These are phyloP conservation scores for Bufo bufo DNA, from an alignment of 2,113 vertebrate species.

Conservation along the genomic window DNA sequence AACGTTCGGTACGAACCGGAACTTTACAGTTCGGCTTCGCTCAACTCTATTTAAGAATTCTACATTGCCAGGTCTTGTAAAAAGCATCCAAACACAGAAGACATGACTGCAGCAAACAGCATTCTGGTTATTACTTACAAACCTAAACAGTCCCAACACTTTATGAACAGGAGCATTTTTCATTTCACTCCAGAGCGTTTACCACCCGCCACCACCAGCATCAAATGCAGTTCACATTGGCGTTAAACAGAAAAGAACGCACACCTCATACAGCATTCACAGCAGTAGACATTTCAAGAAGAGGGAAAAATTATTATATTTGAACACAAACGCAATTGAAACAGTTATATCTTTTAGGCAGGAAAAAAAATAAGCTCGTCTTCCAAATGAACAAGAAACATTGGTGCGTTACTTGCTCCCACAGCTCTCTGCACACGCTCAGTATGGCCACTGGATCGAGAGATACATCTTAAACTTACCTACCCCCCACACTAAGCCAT, in stretches of 20 bases:
- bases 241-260: constrained; percentile 84
- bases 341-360: constrained; percentile 66
- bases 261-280: constrained; percentile 96
- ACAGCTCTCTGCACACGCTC: constrained; percentile 93
- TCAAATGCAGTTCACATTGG: constrained; percentile 86
- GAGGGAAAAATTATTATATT: constrained; percentile 71
- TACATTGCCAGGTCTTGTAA: constrained; percentile 98
- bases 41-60: constrained; percentile 93
- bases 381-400: constrained; percentile 80
- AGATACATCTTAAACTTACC: constrained; percentile 76
- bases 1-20: no score
- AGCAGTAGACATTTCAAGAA: constrained; percentile 79
- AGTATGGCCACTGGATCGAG: constrained; percentile 93
- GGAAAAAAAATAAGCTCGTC: constrained; percentile 73
- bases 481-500: not conserved
- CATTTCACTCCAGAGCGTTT: constrained; percentile 73
- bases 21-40: no score
- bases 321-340: constrained; percentile 81
- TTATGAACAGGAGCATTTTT: constrained; percentile 79
- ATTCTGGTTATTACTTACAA: constrained; percentile 87
- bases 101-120: constrained; percentile 93
- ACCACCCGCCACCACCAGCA: constrained; percentile 83
- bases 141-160: constrained; percentile 82
- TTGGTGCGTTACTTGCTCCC: constrained; percentile 87
- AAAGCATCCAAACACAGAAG: constrained; percentile 90